Conservation (phyloP, 1,140 invertebrate species). For the Anastrepha ludens region DNA sequence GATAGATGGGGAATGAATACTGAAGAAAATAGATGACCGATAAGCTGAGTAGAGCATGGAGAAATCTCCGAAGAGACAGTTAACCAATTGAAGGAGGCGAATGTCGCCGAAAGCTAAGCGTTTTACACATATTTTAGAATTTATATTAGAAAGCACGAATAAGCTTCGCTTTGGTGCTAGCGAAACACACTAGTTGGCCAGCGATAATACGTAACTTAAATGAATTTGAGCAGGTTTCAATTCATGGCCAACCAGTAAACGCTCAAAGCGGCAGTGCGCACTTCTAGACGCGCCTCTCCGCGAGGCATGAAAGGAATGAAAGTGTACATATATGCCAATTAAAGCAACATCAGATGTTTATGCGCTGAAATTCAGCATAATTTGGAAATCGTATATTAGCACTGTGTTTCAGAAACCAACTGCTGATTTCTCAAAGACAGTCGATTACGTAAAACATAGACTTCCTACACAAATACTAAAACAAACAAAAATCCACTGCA, state of each 20-base stretch:
- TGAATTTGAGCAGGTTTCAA: constrained; percentile 8
- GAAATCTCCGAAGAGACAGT: no score
- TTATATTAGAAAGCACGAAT: neutral
- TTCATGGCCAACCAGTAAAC: neutral
- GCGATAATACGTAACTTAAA: neutral
- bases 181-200: neutral
- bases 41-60: neutral
- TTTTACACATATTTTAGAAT: neutral
- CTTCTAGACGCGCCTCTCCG: neutral
- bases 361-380: neutral
- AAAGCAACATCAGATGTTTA: no score
- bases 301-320: neutral
- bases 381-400: neutral
- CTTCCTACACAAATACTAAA: no score
- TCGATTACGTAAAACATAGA: neutral
- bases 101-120: neutral
- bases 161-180: neutral
- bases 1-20: neutral
- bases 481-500: no score
- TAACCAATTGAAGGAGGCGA: no score
- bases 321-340: no score
- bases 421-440: neutral
- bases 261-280: neutral
- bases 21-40: neutral
- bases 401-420: neutral